Evolutionary conservation across 2,888 invertebrate genomes (phyloP), one percentile per base, ranked within the genome.

Genomic region (Vesta saturnalis): DNA sequence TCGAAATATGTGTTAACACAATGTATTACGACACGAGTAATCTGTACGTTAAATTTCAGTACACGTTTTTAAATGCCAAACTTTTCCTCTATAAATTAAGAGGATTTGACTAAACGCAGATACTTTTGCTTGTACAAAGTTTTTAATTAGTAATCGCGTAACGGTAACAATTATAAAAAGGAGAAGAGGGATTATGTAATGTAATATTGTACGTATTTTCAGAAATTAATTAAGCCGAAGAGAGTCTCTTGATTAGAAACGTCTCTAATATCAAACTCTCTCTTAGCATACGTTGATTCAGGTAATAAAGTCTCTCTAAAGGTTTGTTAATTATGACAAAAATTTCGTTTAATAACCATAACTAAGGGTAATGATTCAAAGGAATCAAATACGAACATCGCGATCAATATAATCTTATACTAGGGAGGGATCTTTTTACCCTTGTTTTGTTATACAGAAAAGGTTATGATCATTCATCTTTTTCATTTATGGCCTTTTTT

Each of bases 341-440:
- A 74, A 71, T 71, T 59, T 67, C 46, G 68, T 65, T 66, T 71
- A 74, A 74, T 74, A 70, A 71, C 72, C 70, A 72, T 72, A 74
- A 74, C 72, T 71, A 70, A 70, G 71, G 66, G 68, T 74, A 74
- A 74, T 74, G 72, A 74, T 66, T 72, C 74, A 74, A 74, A 74
- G 74, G 72, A 63, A 65, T 39, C 57, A 62, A 60, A 66, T 63
- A 55, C 46, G 49, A 60, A 19, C 18, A 8, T 35, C 18, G n/a
- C 59, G 66, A 63, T 69, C 69, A 58, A 69, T 69, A 49, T 66
- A 63, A 69, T 62, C 69, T 55, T 55, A 47, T 46, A 52, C 12
- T 19, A n/a, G 16, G 52, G 35, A 43, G 64, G 59, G 56, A 59
- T 58, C 19, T 49, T 23, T 19, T 30, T 54, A 23, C 49, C 64